These are phyloP conservation scores for Protula sp. DNA, from an alignment of 2,888 invertebrate species.

Conservation along the genomic window DNA sequence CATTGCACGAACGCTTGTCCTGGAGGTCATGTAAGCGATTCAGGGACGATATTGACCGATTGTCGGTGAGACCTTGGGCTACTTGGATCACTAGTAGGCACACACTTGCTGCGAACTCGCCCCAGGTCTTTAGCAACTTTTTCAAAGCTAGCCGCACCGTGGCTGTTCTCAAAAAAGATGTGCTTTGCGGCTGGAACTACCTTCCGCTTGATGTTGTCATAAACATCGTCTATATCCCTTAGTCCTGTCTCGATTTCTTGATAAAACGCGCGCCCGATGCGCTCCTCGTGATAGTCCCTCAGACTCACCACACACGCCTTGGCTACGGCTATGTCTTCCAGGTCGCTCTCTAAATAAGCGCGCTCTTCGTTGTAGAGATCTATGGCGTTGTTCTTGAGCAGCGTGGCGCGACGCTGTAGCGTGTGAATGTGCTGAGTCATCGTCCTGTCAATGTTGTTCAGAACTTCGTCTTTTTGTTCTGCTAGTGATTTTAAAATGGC, in stretches of 20 bases:
- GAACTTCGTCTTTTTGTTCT: no score
- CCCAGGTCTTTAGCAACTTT: conserved; percentile 22
- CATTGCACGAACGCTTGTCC: no score
- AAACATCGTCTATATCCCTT: conserved; percentile 23
- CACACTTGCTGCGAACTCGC: no score
- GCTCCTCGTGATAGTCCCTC: conserved; percentile 27
- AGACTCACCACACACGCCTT: conserved; percentile 26
- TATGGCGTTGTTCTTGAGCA: conserved; percentile 29
- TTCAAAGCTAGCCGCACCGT: conserved; percentile 21
- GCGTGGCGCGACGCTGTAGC: conserved; percentile 23
- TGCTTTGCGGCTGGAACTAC: conserved; percentile 21
- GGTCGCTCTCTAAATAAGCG: no score
- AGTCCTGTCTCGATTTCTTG: conserved; percentile 20
- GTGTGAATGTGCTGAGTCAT: conserved; percentile 24
- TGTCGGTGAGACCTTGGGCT: no score
- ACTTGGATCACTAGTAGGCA: no score
- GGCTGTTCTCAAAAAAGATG: conserved; percentile 24
- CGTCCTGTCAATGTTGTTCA: no score
- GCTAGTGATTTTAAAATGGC: no score
- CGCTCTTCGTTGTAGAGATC: conserved; percentile 27
- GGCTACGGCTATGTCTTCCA: no score
- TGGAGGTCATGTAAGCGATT: no score
- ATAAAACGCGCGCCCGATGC: conserved; percentile 19
- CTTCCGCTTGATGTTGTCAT: conserved; percentile 15
- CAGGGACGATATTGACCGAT: no score